phyloP scores from a whole-genome alignment of 2,797 vertebrate species.

The Malacoraja senta region DNA sequence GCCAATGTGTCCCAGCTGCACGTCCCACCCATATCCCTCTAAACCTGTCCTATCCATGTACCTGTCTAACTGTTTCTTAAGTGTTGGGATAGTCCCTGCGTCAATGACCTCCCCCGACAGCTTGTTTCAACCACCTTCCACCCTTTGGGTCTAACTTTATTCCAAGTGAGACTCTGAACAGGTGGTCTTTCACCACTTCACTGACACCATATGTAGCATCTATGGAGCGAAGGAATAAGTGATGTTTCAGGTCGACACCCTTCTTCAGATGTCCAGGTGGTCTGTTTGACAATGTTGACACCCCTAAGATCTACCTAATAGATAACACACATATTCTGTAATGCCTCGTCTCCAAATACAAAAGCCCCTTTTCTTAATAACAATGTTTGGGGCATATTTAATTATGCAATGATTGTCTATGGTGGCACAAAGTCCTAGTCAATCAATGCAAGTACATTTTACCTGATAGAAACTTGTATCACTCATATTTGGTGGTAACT shows the following conservation, averaged over 20 bases:
- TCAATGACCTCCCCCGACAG: too few species aligned
- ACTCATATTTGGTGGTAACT: neutral
- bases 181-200: neutral
- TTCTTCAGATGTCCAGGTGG: neutral
- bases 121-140: too few species aligned
- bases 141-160: neutral
- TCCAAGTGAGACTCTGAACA: neutral
- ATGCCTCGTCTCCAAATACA: neutral
- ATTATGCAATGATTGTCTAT: neutral
- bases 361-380: neutral
- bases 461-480: neutral
- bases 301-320: neutral
- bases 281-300: neutral
- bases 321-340: neutral
- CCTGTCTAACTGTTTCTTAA: too few species aligned
- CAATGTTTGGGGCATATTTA: neutral
- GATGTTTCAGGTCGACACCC: too few species aligned
- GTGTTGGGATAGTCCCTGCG: too few species aligned
- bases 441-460: neutral
- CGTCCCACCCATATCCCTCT: too few species aligned
- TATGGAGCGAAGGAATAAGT: too few species aligned
- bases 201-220: neutral
- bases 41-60: too few species aligned
- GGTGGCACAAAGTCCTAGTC: neutral
- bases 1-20: too few species aligned